Evolutionary conservation across 2,888 invertebrate species (phyloP).

Genomic region (Stratiomys singularior): DNA sequence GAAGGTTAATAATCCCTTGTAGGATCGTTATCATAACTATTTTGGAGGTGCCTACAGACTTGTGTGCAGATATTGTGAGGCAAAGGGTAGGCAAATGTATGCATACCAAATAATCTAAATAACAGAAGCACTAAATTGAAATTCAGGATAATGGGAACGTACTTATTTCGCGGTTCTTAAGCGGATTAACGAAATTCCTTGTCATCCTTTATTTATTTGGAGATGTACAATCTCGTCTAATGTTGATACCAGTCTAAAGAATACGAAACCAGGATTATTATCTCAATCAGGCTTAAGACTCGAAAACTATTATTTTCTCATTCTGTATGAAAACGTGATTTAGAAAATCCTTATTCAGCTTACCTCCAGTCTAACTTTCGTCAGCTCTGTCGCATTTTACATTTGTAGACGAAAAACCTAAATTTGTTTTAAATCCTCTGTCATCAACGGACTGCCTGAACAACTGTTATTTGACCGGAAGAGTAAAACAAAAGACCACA

Average conservation of each 20-base stretch:
- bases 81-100: background rate
- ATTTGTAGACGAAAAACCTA: background rate
- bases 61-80: background rate
- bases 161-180: too few species aligned
- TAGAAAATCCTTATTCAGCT: background rate
- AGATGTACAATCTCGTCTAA: too few species aligned
- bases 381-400: background rate
- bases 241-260: too few species aligned
- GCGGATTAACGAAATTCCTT: too few species aligned
- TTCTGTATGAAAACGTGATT: background rate
- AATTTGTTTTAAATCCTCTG: background rate
- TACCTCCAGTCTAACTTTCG: background rate
- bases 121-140: background rate
- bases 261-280: too few species aligned
- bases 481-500: background rate
- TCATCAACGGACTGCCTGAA: background rate
- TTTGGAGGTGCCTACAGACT: background rate
- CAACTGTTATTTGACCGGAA: background rate
- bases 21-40: background rate
- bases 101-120: background rate
- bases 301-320: background rate
- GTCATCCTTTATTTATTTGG: too few species aligned
- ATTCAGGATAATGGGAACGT: background rate
- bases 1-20: conserved; percentile 4
- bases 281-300: background rate